phyloP scores from a whole-genome alignment of 2,797 vertebrate genomes.

The Gymnoscopelus microlampas region DNA sequence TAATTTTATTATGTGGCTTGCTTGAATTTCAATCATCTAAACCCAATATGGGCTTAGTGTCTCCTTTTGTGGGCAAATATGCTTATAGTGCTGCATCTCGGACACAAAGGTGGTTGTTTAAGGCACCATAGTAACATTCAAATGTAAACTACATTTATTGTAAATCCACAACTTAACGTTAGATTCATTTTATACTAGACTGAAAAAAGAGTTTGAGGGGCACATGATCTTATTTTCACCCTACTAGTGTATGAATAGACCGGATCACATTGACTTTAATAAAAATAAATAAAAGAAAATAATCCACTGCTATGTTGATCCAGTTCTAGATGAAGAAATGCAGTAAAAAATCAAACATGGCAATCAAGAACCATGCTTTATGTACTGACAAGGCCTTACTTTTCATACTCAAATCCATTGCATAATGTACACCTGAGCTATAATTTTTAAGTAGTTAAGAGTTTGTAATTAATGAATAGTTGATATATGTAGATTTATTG shows the following conservation, averaged over 20 bases:
- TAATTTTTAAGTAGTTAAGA: constrained; percentile 15
- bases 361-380: constrained; percentile 51
- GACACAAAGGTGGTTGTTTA: constrained; percentile 32
- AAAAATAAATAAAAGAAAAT: no score
- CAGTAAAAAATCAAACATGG: constrained; percentile 53
- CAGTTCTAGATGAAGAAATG: constrained; percentile 52
- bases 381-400: constrained; percentile 48
- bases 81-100: constrained; percentile 19
- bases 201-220: not conserved
- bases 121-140: constrained; percentile 28
- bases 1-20: constrained; percentile 38
- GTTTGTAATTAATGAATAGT: constrained; percentile 1
- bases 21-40: constrained; percentile 61
- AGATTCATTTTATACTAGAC: constrained; percentile 10
- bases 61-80: constrained; percentile 37
- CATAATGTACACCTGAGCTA: constrained; percentile 45
- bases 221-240: constrained; percentile 14
- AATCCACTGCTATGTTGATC: constrained; percentile 31
- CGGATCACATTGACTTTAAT: not conserved
- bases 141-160: constrained; percentile 32
- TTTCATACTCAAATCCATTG: constrained; percentile 43
- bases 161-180: not conserved
- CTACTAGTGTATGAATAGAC: constrained; percentile 30
- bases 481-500: constrained; percentile 1
- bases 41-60: constrained; percentile 44